Conservation (phyloP, 92 coral and sea anemone genomes). For the Zoanthus sociatus region DNA sequence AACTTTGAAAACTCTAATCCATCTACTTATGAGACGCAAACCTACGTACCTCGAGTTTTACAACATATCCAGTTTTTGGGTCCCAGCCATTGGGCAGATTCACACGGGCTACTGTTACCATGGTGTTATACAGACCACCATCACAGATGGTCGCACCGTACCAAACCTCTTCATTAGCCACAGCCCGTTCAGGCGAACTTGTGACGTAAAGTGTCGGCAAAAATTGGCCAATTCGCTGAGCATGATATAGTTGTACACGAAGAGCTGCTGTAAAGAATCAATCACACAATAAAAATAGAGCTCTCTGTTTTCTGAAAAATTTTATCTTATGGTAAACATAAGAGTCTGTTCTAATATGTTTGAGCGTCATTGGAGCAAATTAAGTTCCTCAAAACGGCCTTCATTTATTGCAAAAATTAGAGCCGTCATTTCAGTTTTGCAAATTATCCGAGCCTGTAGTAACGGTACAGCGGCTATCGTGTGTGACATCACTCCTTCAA, state of each 20-base stretch:
- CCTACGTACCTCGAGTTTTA: slow-evolving; percentile 65
- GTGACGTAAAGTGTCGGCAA: slow-evolving; percentile 81
- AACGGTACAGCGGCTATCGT: slow-evolving; percentile 9
- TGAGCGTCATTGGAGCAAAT: background rate
- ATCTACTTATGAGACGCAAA: background rate
- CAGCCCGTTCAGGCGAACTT: slow-evolving; percentile 58
- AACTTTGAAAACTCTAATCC: background rate
- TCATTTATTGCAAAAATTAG: background rate
- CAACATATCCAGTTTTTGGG: slow-evolving; percentile 52
- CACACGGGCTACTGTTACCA: slow-evolving; percentile 53
- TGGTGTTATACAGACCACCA: slow-evolving; percentile 54
- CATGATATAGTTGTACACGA: background rate
- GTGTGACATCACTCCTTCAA: slow-evolving; percentile 5
- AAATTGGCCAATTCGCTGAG: slow-evolving; percentile 22
- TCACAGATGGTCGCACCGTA: slow-evolving; percentile 81
- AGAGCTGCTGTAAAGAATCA: background rate
- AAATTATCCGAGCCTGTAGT: slow-evolving; percentile 5
- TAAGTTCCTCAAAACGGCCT: slow-evolving; percentile 12
- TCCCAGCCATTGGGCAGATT: slow-evolving; percentile 79
- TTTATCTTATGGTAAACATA: background rate
- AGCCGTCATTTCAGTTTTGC: slow-evolving; percentile 5
- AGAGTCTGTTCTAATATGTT: background rate
- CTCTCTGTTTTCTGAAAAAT: background rate
- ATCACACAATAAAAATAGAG: background rate
- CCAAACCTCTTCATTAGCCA: slow-evolving; percentile 52